A percentile compares a stretch with the other conserved stretches of the same genome.
phyloP scores from a whole-genome alignment of 2,113 vertebrate genomes.

The Oryzias melastigma region DNA sequence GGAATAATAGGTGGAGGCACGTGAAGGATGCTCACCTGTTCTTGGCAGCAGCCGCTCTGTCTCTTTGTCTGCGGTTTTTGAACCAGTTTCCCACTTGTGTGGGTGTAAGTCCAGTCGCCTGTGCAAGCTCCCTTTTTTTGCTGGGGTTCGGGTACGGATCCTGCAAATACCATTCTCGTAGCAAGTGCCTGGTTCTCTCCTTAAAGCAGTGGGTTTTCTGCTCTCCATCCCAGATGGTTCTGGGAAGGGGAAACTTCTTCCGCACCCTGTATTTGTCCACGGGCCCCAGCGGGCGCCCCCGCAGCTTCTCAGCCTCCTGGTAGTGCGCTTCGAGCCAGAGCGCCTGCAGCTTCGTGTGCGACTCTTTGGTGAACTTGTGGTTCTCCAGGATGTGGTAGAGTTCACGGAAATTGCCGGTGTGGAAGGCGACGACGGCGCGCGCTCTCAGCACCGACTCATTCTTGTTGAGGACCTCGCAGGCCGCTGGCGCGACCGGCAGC shows the following conservation, averaged over 20 bases:
- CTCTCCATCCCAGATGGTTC: slow-evolving; percentile 99
- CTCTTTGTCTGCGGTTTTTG: slow-evolving; percentile 99
- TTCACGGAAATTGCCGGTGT: slow-evolving; percentile 96
- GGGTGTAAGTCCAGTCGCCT: slow-evolving; percentile 98
- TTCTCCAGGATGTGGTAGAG: slow-evolving; percentile 98
- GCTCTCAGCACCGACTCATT: slow-evolving; percentile 97
- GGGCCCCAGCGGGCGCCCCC: slow-evolving; percentile 94
- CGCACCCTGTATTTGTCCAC: slow-evolving; percentile 99
- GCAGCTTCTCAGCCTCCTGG: slow-evolving; percentile 97
- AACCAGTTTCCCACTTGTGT: slow-evolving; percentile 99
- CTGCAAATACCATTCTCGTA: slow-evolving; percentile 98
- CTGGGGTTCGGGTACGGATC: slow-evolving; percentile 98
- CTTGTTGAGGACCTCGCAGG: slow-evolving; percentile 97
- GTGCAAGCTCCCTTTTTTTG: slow-evolving; percentile 98
- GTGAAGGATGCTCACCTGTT: slow-evolving; percentile 85
- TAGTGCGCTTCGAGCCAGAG: slow-evolving; percentile 99
- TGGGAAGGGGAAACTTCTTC: slow-evolving; percentile 99
- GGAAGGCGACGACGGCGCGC: slow-evolving; percentile 95
- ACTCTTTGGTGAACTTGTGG: slow-evolving; percentile 99
- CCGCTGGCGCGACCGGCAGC: slow-evolving; percentile 95
- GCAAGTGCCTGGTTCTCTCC: slow-evolving; percentile 95
- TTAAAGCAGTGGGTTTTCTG: slow-evolving; percentile 99
- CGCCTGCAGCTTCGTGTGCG: slow-evolving; percentile 96
- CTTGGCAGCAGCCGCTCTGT: slow-evolving; percentile 96
- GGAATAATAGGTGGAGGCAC: neutral